Percentiles rank a stretch among this genome's conserved stretches.
Conservation (phyloP, 2,888 invertebrate species). For the Antheraea yamamai region DNA sequence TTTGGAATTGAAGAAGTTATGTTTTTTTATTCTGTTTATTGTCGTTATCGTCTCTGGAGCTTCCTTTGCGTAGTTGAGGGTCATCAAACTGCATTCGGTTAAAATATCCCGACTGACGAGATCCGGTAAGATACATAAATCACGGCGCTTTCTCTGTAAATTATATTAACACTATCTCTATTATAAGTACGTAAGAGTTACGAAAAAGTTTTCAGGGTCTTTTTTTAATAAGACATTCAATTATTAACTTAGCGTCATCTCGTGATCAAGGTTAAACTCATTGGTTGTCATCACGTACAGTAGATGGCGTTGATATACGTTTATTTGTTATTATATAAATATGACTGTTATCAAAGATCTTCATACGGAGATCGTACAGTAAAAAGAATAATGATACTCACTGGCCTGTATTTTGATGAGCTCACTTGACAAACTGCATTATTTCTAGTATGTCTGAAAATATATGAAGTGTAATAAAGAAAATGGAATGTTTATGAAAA, state of each 20-base stretch:
- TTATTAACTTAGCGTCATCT: background rate
- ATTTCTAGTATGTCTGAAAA: conserved; percentile 42
- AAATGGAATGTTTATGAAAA: background rate
- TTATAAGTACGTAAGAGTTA: background rate
- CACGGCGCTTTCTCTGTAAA: conserved; percentile 65
- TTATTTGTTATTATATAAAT: background rate
- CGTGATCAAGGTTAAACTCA: background rate
- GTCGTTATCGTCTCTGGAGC: conserved; percentile 20
- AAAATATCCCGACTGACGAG: conserved; percentile 46
- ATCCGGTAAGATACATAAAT: conserved; percentile 57
- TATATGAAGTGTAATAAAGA: background rate
- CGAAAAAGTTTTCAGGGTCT: background rate
- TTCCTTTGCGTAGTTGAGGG: conserved; percentile 48
- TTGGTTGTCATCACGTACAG: background rate
- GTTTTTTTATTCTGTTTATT: conserved; percentile 26
- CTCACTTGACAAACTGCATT: conserved; percentile 62
- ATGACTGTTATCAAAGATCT: background rate
- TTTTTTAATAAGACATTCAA: background rate
- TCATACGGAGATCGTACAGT: background rate
- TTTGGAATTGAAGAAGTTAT: conserved; percentile 26
- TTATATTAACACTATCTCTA: background rate
- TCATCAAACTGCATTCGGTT: conserved; percentile 49
- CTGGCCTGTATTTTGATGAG: conserved; percentile 64
- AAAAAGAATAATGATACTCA: conserved; percentile 41
- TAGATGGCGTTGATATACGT: background rate